Evolutionary conservation across 1,140 invertebrate species (phyloP).

Genomic region (Aethina tumida): DNA sequence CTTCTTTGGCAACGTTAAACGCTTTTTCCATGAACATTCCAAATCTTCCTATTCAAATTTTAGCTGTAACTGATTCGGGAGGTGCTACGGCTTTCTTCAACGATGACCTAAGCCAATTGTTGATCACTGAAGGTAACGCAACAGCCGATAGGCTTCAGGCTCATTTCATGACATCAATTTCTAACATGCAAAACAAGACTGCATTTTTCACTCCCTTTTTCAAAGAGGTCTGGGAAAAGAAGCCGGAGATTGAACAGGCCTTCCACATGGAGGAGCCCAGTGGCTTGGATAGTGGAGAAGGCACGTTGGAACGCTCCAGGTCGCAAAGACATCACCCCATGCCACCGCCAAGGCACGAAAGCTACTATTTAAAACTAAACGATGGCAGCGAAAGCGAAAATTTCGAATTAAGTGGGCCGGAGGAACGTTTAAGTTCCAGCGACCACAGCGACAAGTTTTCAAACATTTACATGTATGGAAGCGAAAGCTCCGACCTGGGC

Average conservation of each 20-base stretch:
- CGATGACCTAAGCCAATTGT: slow-evolving; percentile 76
- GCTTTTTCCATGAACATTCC: slow-evolving; percentile 92
- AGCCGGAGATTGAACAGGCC: slow-evolving; percentile 87
- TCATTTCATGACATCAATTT: slow-evolving; percentile 82
- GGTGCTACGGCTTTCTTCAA: slow-evolving; percentile 81
- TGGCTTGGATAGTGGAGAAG: slow-evolving; percentile 56
- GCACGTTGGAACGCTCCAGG: slow-evolving; percentile 57
- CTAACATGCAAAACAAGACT: slow-evolving; percentile 76
- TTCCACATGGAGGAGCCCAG: slow-evolving; percentile 81
- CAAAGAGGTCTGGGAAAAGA: slow-evolving; percentile 91
- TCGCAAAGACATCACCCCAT: slow-evolving; percentile 29
- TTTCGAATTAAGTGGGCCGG: slow-evolving; percentile 55
- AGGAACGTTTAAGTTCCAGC: slow-evolving; percentile 43
- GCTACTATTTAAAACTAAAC: slow-evolving; percentile 54
- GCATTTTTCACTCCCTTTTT: slow-evolving; percentile 92
- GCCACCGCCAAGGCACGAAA: slow-evolving; percentile 59
- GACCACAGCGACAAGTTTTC: slow-evolving; percentile 59
- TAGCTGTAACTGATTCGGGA: slow-evolving; percentile 83
- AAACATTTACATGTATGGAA: slow-evolving; percentile 35
- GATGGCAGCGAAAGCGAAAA: slow-evolving; percentile 71
- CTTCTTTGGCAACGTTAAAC: slow-evolving; percentile 85
- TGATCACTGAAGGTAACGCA: slow-evolving; percentile 88
- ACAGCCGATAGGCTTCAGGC: slow-evolving; percentile 86
- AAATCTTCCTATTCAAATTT: slow-evolving; percentile 88
- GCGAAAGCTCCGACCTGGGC: slow-evolving; percentile 31